Conservation (phyloP, 2,888 invertebrate species). For the Drosophila crucigera region DNA sequence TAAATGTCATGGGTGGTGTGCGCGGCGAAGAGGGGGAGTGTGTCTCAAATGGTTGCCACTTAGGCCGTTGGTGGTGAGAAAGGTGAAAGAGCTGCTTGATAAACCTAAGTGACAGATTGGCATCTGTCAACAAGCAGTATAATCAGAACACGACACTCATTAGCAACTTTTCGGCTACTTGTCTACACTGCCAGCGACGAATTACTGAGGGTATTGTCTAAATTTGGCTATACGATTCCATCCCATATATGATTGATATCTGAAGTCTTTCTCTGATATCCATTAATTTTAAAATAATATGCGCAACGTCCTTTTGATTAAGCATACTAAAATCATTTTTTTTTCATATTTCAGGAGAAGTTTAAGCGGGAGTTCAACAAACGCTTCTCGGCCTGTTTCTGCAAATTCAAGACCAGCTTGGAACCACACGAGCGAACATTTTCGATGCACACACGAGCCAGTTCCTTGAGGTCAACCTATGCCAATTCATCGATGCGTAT, state of each 20-base stretch:
- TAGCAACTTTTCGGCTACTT: conserved; percentile 38
- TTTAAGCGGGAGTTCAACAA: conserved; percentile 92
- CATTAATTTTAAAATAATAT: background rate
- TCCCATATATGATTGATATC: background rate
- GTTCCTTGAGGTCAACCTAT: conserved; percentile 84
- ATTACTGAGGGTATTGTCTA: background rate
- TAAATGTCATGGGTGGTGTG: conserved; percentile 16
- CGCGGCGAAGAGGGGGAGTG: background rate
- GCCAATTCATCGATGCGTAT: conserved; percentile 83
- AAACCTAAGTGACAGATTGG: conserved; percentile 47
- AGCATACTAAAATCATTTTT: background rate
- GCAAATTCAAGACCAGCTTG: conserved; percentile 80
- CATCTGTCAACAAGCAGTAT: conserved; percentile 27
- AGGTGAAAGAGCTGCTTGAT: conserved; percentile 10
- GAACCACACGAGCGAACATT: conserved; percentile 83
- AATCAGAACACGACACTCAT: conserved; percentile 41
- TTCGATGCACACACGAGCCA: conserved; percentile 84
- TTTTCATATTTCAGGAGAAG: conserved; percentile 88
- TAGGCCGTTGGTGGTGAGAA: conserved; percentile 6
- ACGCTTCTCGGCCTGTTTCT: conserved; percentile 88
- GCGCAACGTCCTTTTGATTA: background rate
- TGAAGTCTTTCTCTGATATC: background rate
- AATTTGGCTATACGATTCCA: background rate
- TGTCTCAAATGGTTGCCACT: conserved; percentile 25
- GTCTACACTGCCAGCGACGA: background rate